Conservation (phyloP, 2,888 invertebrate species). For the Polydrusus pterygomalis region DNA sequence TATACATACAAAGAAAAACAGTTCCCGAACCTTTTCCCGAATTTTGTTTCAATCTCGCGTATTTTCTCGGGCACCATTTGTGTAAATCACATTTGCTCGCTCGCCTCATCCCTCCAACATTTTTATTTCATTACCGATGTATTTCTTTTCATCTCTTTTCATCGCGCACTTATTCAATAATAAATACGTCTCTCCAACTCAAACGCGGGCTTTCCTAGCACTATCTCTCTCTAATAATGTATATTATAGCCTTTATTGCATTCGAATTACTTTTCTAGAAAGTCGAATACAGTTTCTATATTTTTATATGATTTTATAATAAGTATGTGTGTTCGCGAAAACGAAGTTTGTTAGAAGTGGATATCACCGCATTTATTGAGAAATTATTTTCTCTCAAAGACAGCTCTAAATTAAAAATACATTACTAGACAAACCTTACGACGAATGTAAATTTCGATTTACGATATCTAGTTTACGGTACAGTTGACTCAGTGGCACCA, state of each 20-base stretch:
- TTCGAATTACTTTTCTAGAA: slow-evolving; percentile 47
- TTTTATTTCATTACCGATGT: slow-evolving; percentile 55
- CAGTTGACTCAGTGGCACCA: too few species aligned
- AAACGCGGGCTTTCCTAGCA: slow-evolving; percentile 43
- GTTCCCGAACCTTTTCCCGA: slow-evolving; percentile 49
- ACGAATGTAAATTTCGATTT: too few species aligned
- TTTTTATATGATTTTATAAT: slow-evolving; percentile 40
- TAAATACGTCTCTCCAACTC: slow-evolving; percentile 53
- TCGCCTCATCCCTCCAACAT: slow-evolving; percentile 50
- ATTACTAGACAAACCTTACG: too few species aligned
- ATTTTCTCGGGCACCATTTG: slow-evolving; percentile 55
- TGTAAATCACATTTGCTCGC: slow-evolving; percentile 56
- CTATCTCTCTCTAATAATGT: slow-evolving; percentile 52
- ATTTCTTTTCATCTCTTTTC: slow-evolving; percentile 56
- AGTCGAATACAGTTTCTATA: slow-evolving; percentile 42
- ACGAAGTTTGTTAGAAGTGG: slow-evolving; percentile 28
- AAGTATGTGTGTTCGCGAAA: slow-evolving; percentile 34
- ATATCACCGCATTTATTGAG: too few species aligned
- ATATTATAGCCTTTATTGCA: slow-evolving; percentile 52
- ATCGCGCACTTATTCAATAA: slow-evolving; percentile 56
- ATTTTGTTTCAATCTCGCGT: slow-evolving; percentile 54
- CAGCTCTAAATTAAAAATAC: too few species aligned
- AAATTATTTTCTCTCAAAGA: too few species aligned
- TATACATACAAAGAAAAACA: slow-evolving; percentile 46
- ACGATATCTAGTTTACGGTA: too few species aligned